phyloP scores from a whole-genome alignment of 2,797 vertebrate species.

The Acanthiza pusilla region DNA sequence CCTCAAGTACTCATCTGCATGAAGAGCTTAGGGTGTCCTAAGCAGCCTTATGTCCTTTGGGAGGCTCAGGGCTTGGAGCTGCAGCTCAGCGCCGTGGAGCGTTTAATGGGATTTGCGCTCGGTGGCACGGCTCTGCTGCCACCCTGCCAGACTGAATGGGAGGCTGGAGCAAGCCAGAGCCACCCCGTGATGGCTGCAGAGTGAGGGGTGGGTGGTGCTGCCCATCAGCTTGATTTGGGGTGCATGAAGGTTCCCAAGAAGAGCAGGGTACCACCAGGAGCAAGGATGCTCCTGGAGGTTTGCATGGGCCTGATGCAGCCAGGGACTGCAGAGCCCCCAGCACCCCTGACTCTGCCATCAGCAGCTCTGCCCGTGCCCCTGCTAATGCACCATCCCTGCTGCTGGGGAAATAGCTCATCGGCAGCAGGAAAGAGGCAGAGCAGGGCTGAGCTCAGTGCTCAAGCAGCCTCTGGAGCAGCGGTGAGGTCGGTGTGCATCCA shows the following conservation, averaged over 20 bases:
- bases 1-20: conserved; percentile 26
- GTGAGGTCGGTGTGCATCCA: fast-evolving
- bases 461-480: neutral
- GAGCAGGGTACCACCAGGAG: neutral
- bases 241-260: neutral
- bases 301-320: neutral
- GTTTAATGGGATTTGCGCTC: conserved; percentile 14
- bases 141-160: neutral
- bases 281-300: neutral
- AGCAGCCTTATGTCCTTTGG: conserved; percentile 7
- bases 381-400: neutral
- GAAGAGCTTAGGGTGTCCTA: conserved; percentile 34
- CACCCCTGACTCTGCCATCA: neutral
- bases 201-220: neutral
- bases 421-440: neutral
- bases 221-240: neutral
- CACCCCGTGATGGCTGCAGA: neutral
- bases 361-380: neutral
- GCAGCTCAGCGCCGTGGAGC: neutral
- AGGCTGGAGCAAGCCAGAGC: neutral
- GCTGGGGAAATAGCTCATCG: neutral
- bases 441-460: neutral
- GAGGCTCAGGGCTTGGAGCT: neutral
- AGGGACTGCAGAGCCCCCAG: neutral
- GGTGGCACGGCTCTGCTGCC: neutral